A percentile compares a stretch with the other conserved stretches of the same genome.
These are phyloP conservation scores for Allobates femoralis DNA, from an alignment of 2,797 vertebrate genomes.

Conservation along the genomic window DNA sequence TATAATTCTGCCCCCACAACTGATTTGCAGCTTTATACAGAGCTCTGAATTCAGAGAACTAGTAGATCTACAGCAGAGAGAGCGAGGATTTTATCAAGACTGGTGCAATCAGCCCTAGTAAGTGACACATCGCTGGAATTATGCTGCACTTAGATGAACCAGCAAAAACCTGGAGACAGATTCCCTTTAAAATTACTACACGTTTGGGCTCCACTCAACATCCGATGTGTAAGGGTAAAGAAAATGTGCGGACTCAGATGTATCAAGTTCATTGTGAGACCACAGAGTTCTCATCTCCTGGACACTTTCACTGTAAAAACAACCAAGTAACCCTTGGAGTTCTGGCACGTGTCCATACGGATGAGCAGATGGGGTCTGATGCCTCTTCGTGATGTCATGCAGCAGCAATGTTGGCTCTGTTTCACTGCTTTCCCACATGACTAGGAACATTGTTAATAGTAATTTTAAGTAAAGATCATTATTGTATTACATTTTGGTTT, in stretches of 20 bases:
- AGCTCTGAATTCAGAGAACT: too few species aligned
- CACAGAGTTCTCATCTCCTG: not conserved
- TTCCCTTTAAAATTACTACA: not conserved
- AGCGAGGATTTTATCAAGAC: too few species aligned
- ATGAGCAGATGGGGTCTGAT: not conserved
- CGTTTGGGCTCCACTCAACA: not conserved
- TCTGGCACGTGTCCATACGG: not conserved
- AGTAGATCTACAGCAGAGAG: too few species aligned
- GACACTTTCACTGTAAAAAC: not conserved
- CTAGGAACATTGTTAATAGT: not conserved
- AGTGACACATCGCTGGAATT: too few species aligned
- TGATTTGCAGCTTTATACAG: too few species aligned
- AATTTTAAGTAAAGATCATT: not conserved
- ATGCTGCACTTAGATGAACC: too few species aligned
- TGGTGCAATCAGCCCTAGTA: too few species aligned
- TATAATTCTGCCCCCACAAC: too few species aligned
- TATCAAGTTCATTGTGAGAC: not conserved
- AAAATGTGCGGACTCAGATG: conserved; percentile 6
- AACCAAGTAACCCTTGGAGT: not conserved
- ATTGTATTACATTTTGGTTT: not conserved
- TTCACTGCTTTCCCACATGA: not conserved
- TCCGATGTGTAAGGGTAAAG: not conserved
- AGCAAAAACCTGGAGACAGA: too few species aligned
- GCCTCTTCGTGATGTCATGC: not conserved
- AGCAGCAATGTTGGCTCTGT: conserved; percentile 8